A percentile compares a stretch with the other conserved stretches of the same genome.
phyloP scores from a whole-genome alignment of 2,888 invertebrate species.

The Dasysyrphus albostriatus region DNA sequence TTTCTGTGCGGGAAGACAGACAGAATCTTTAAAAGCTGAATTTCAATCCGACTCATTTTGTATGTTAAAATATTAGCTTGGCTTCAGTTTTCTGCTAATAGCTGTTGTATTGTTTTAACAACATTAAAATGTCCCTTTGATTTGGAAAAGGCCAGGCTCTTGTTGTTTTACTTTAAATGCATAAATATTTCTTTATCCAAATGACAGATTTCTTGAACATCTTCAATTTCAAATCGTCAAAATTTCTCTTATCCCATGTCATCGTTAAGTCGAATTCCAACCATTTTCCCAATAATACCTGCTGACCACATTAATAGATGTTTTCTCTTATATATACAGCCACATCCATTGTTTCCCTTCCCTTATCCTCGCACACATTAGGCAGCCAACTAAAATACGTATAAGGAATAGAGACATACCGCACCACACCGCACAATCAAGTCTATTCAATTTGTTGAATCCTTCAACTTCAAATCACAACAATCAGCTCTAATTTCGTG shows the following conservation, averaged over 20 bases:
- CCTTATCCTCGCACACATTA: constrained; percentile 7
- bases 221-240: background rate
- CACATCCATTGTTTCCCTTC: background rate
- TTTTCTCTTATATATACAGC: background rate
- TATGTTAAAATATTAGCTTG: too few relatives aligned
- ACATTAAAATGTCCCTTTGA: too few relatives aligned
- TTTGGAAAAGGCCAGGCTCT: too few relatives aligned
- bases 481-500: constrained; percentile 72
- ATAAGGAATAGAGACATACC: background rate
- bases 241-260: background rate
- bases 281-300: background rate
- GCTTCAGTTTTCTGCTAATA: too few relatives aligned
- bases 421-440: constrained; percentile 66
- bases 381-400: constrained; percentile 6
- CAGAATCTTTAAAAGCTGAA: too few relatives aligned
- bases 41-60: too few relatives aligned
- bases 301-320: constrained; percentile 39
- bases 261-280: background rate
- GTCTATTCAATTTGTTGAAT: constrained; percentile 71
- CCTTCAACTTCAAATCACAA: constrained; percentile 72
- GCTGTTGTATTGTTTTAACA: too few relatives aligned
- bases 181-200: too few relatives aligned
- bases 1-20: too few relatives aligned
- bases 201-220: too few relatives aligned
- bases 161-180: too few relatives aligned